Evolutionary conservation across 2,113 vertebrate species (phyloP), one percentile per base, ranked within the genome.

Genomic region (Thomomys bottae): DNA sequence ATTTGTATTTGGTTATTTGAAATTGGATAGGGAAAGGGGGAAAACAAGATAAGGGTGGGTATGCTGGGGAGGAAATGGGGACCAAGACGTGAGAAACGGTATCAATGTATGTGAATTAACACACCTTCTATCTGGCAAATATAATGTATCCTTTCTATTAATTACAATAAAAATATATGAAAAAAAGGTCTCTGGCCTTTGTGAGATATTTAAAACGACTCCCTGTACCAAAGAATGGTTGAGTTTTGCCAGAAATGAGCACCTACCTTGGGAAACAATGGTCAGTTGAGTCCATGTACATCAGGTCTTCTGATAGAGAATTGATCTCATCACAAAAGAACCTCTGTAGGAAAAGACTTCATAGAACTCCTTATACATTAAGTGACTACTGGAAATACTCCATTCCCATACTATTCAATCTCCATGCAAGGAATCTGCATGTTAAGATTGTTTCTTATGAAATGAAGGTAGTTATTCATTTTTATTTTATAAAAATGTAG

Each of bases 251-350:
- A 66, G 61, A 26, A 11, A 38, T 77, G 17, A 3, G 28, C 20
- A 5, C 10, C 30, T 61, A 87, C 24, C 34, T 23, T 40, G 18
- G 28, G 54, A 73, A 30, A 77, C 81, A 87, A 71, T 34, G 28
- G 84, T 92, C 84, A 73, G 40, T 73, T 45, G 57, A 92, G 87
- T 89, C 84, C 30, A 63, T 34, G 67, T 86, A 59, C 5, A 66
- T 40, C 9, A 11, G 32, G n/a, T 79, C 87, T 96, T 88, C 64
- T 79, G 81, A 57, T 72, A 42, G 63, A 87, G 93, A 90, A 38
- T 76, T 67, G 93, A 80, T 94, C 42, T 38, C 42, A 64, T 90
- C 61, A 32, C 93, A 95, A 64, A 4, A 81, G 63, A 92, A 38
- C 4, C 68, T 94, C 89, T 77, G 63, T 90, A 54, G 66, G 3